Conservation (phyloP, 2,797 vertebrate species). For the Momotus momota region DNA sequence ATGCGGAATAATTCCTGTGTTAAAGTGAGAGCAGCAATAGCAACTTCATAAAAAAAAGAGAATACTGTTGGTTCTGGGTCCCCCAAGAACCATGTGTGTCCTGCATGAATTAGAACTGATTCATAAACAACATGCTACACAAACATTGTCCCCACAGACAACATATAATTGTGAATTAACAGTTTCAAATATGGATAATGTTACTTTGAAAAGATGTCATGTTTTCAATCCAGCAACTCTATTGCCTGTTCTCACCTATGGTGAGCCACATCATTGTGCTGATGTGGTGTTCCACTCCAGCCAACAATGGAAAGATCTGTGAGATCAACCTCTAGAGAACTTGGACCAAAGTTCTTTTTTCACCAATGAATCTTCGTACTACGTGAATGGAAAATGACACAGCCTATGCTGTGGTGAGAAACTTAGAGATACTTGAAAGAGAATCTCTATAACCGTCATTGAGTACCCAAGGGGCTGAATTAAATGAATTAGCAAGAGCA, state of each 20-base stretch:
- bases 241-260: accelerated
- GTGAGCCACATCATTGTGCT: background rate
- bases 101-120: background rate
- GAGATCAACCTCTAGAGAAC: background rate
- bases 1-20: background rate
- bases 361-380: background rate
- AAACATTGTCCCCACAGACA: background rate
- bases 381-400: background rate
- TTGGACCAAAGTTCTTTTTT: background rate
- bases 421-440: background rate
- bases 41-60: background rate
- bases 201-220: background rate
- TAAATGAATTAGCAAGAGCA: background rate
- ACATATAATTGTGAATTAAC: accelerated
- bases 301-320: background rate
- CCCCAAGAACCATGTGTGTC: background rate
- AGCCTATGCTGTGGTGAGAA: background rate
- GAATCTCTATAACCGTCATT: background rate
- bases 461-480: background rate
- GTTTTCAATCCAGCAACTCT: background rate
- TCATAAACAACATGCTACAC: background rate
- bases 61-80: background rate
- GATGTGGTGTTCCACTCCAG: background rate
- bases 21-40: background rate
- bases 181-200: background rate